phyloP scores from a whole-genome alignment of 2,113 vertebrate species.

The Nymphicus hollandicus region DNA sequence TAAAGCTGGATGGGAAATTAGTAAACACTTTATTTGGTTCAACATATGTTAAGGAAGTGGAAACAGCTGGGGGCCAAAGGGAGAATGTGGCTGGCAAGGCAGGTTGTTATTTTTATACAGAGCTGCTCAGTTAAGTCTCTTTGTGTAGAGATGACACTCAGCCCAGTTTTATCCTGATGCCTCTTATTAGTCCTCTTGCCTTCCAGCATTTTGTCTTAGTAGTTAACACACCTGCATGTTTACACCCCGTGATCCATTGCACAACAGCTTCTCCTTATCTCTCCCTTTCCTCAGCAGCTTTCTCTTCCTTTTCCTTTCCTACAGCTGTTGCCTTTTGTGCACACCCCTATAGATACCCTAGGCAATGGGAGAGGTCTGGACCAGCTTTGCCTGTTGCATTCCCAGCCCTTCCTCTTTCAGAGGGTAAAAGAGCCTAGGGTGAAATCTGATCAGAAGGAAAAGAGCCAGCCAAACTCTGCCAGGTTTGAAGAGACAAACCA shows the following conservation, averaged over 20 bases:
- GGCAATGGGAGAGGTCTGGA: not conserved
- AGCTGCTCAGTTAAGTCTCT: slow-evolving; percentile 5
- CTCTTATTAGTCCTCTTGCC: not conserved
- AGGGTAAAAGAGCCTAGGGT: not conserved
- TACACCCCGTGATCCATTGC: not conserved
- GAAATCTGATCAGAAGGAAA: not conserved
- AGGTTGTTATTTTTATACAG: slow-evolving; percentile 56
- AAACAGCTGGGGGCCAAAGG: slow-evolving; percentile 72
- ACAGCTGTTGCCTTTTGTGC: not conserved
- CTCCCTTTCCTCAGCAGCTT: not conserved
- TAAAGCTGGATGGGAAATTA: slow-evolving; percentile 62
- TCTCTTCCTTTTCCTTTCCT: slow-evolving; percentile 27
- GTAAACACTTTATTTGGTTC: slow-evolving; percentile 65
- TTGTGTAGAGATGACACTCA: not conserved
- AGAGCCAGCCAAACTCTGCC: slow-evolving; percentile 30
- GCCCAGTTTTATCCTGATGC: not conserved
- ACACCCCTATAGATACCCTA: not conserved
- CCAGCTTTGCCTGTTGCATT: not conserved
- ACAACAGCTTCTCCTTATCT: slow-evolving; percentile 26
- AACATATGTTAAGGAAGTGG: slow-evolving; percentile 73
- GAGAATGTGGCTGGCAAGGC: slow-evolving; percentile 19
- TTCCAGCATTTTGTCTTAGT: slow-evolving; percentile 29
- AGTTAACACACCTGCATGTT: slow-evolving; percentile 12
- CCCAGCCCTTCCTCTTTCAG: not conserved
- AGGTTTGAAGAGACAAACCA: slow-evolving; percentile 65